phyloP scores from a whole-genome alignment of 2,888 invertebrate genomes.

The Pardosa pseudoannulata region DNA sequence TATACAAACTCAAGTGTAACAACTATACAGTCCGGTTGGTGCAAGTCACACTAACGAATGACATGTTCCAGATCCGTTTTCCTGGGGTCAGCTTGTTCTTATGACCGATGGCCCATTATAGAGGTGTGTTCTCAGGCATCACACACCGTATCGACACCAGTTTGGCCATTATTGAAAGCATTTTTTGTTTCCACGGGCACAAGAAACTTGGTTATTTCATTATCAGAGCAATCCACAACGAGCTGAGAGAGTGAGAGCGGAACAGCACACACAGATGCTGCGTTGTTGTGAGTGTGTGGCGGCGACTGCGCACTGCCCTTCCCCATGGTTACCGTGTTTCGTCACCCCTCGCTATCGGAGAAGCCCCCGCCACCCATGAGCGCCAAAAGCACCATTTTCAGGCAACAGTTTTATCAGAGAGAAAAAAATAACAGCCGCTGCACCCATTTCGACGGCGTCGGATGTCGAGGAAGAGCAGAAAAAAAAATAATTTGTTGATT shows the following conservation, averaged over 20 bases:
- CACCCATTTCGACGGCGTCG: neutral
- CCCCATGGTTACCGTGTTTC: slow-evolving; percentile 1
- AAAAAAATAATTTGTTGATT: neutral
- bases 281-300: neutral
- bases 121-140: too few relatives aligned
- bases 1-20: too few relatives aligned
- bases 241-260: neutral
- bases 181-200: too few relatives aligned
- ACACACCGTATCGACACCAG: too few relatives aligned
- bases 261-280: neutral
- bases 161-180: too few relatives aligned
- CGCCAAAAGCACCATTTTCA: neutral
- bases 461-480: neutral
- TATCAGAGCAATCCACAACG: neutral
- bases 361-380: neutral
- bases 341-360: slow-evolving; percentile 8
- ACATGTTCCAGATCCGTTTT: too few relatives aligned
- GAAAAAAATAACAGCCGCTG: neutral
- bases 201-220: too few relatives aligned
- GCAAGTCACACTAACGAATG: too few relatives aligned
- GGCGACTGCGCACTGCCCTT: slow-evolving; percentile 15
- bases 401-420: neutral
- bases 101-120: too few relatives aligned
- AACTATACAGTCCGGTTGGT: too few relatives aligned
- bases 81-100: too few relatives aligned